Percentiles rank a stretch among this genome's conserved stretches.
phyloP scores from a whole-genome alignment of 2,113 vertebrate genomes.

The Thryonomys swinderianus region DNA sequence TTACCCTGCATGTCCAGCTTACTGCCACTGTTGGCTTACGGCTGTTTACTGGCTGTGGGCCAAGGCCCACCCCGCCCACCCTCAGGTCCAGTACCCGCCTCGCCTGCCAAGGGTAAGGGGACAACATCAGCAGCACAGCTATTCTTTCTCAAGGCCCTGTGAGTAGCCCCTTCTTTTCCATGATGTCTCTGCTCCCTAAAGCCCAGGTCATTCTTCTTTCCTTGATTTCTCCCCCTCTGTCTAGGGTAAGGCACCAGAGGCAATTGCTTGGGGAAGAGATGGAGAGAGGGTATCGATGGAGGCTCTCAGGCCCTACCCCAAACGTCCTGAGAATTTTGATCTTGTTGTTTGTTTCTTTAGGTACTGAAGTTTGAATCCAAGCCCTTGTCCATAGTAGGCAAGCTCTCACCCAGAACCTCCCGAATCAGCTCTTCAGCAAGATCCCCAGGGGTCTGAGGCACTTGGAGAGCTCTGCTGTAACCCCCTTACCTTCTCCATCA shows the following conservation, averaged over 20 bases:
- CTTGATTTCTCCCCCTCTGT: background rate
- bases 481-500: background rate
- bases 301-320: background rate
- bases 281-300: background rate
- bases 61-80: background rate
- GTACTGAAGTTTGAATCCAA: background rate
- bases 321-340: background rate
- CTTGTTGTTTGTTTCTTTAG: background rate
- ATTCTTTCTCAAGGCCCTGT: background rate
- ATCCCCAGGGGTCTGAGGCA: no score
- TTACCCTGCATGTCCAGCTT: background rate
- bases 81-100: accelerated
- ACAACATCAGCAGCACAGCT: background rate
- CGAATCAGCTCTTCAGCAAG: background rate
- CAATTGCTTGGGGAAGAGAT: background rate
- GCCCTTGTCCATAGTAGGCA: background rate
- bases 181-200: background rate
- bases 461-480: background rate
- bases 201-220: background rate
- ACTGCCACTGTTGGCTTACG: background rate
- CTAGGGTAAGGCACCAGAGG: no score
- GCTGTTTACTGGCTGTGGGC: background rate
- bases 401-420: background rate
- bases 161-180: background rate
- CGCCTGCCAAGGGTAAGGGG: background rate